Evolutionary conservation across 2,797 vertebrate species (phyloP), one percentile per base, ranked within the genome.

Genomic region (Pteropus rufus): DNA sequence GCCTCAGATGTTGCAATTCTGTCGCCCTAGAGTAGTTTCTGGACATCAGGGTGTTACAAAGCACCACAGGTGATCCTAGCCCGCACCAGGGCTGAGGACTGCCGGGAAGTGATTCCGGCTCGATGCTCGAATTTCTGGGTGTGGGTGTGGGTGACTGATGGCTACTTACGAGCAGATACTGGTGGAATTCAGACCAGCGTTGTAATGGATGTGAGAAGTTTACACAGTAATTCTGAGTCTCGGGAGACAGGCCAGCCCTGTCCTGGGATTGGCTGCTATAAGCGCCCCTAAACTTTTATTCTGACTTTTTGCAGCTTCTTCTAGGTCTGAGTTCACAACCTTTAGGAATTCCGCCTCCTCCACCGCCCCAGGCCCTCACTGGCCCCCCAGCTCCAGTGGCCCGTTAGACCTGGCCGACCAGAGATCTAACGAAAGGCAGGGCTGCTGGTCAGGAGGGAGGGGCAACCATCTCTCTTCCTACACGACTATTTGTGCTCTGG

Each of bases 301-400:
- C 36, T 76, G 54, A 79, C 2, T 7, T 64, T 65, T 60, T 34
- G 10, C 11, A 87, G 16, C 46, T 44, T 85, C n/a, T 39, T 64
- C 64, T 12, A 23, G 7, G 60, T 79, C 56, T 89, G 69, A 79
- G 58, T 44, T 94, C 64, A 70, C 31, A 44, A 10, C 9, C 31
- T 34, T 52, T 72, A 46, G 41, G 76, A 67, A 85, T 91, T 10
- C 34, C 15, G 34, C 29, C 24, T 70, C 39, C 31, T 26, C 21
- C 56, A 58, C 56, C 56, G 11, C 7, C 10, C 31, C 36, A 44
- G 8, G 0, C 3, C 34, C 10, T 2, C n/a, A 54, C 0, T 7
- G 19, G 0, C 5, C 8, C 49, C 7, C 2, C 2, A 26, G 12
- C 46, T 72, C 24, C 44, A 14, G 34, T 24, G 12, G 65, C 11